Evolutionary conservation across 2,113 vertebrate genomes (phyloP).

Genomic region (Ammodytes dubius): DNA sequence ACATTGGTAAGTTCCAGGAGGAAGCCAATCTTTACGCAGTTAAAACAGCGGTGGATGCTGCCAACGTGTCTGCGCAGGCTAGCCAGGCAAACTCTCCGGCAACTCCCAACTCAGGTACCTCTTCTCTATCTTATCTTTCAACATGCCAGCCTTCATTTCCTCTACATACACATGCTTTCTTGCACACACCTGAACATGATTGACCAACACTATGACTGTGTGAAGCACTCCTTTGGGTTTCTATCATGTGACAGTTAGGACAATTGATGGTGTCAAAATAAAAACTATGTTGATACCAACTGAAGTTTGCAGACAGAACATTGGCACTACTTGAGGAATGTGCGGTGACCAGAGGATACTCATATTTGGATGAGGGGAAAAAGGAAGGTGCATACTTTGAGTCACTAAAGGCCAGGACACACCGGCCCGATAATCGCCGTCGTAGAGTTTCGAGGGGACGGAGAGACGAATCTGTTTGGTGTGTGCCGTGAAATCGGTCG

Average conservation of each 20-base stretch:
- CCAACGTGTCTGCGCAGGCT: slow-evolving; percentile 86
- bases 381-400: not conserved
- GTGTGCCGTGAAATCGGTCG: too few species aligned
- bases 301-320: not conserved
- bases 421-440: too few species aligned
- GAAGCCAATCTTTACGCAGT: slow-evolving; percentile 92
- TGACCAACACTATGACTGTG: not conserved
- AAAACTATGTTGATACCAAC: too few species aligned
- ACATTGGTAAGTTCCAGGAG: slow-evolving; percentile 93
- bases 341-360: not conserved
- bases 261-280: not conserved
- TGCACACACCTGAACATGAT: not conserved
- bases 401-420: too few species aligned
- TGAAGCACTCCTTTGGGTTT: not conserved
- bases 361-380: not conserved
- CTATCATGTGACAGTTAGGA: not conserved
- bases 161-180: not conserved
- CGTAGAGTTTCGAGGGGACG: too few species aligned
- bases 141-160: slow-evolving; percentile 4
- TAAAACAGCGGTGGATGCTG: slow-evolving; percentile 88
- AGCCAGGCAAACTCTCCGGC: slow-evolving; percentile 90
- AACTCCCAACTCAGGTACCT: slow-evolving; percentile 89
- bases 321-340: not conserved
- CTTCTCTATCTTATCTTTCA: slow-evolving; percentile 22
- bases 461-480: too few species aligned